Base-by-base conservation (phyloP, 2,888 invertebrate genomes). In the Priocnemis perturbator region DNA sequence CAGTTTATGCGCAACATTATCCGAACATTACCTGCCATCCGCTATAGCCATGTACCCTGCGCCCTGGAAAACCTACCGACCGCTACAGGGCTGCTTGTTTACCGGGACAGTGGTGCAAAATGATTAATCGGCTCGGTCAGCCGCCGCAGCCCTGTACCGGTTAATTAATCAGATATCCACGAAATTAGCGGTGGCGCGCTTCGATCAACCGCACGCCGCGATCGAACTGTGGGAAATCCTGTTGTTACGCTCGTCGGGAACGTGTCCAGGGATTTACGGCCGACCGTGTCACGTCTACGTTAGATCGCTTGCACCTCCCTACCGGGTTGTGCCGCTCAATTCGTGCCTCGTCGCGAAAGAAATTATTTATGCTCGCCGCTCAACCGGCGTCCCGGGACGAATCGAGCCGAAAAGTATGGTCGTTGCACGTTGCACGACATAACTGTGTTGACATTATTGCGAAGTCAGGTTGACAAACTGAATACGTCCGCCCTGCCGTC, bases 111-210 rank as follows among this genome's bases (percentile, higher is more conserved):
- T 53, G 37, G 19, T n/a, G 72, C 75, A 71, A 73, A 81, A 83
- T 84, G 85, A 87, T 86, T 85, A 85, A 87, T 88, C 76, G 81
- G 78, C 69, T 23, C 44, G 59, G 72, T 71, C 74, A 52, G 67
- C 56, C 68, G 58, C 65, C 47, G 63, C 67, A 52, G 48, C 60
- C 69, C 59, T 59, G 61, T 26, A 23, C 59, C 63, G 78, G 86
- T 87, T 88, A 88, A 88, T 89, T 88, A 88, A 88, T 88, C 88
- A 87, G 89, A 88, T 88, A 88, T 86, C 84, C 79, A 70, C 74
- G 78, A 79, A 84, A 86, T 84, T 84, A 83, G 81, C 78, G 75
- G 71, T 73, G 76, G 73, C 69, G 74, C 71, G 74, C 72, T 76
- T 79, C 73, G 73, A 78, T 82, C 79, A 75, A 74, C 69, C 72